Evolutionary conservation across 2,113 vertebrate genomes (phyloP), one percentile per base, ranked within the genome.

Genomic region (Carassius auratus): DNA sequence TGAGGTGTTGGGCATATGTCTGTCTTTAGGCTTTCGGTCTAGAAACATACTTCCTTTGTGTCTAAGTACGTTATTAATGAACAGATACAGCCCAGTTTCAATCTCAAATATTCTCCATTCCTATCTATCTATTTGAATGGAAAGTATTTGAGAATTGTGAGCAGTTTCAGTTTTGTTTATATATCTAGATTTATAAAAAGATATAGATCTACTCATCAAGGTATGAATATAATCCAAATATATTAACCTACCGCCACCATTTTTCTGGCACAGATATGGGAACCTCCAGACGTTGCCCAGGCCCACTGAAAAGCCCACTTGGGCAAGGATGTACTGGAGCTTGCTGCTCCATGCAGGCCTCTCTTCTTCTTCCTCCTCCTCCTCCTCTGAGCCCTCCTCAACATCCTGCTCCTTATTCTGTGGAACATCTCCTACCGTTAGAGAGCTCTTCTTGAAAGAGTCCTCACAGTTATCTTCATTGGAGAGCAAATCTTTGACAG

Each of bases 251-350:
- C 98, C 98, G 68, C 98, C 98, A 69, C 98, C 98, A 62, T 99
- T 99, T 94, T 99, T 99, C 95, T 99, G 98, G 91, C 98, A 99
- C 77, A 99, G 92, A 89, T 99, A 99, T 3, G 98, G 98, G 90
- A 99, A 99, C 92, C 98, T 92, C 98, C 98, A 99, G 73, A 99
- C 97, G 87, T 99, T 99, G 52, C 98, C 98, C 89, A 99, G 92
- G 71, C 98, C 98, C 86, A 99, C 98, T 82, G 98, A 99, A 95
- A 99, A 99, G 90, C 98, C 98, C 82, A 99, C 96, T 93, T 99
- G 98, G 62, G 98, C 98, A 90, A 99, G 94, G 92, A 99, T 99
- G 91, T 99, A 99, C 1, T 99, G 98, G 19, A 99, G 94, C 79
- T 99, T 99, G 93, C 96, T 99, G 92, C 96, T 98, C 98, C 98